phyloP scores from a whole-genome alignment of 2,888 invertebrate genomes.

The Eristalis tenax region DNA sequence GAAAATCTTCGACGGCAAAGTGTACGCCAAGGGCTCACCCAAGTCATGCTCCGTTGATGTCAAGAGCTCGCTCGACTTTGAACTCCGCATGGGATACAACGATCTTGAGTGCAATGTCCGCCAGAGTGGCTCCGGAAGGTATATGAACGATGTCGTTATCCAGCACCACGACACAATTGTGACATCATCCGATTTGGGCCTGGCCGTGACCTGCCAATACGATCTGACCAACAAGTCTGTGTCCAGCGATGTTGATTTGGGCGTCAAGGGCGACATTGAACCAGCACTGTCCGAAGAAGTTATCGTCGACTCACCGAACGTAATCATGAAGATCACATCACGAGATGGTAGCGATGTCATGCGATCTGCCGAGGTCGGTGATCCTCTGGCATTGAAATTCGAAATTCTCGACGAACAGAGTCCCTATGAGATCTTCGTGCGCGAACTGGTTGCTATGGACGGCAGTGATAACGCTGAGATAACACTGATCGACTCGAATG shows the following conservation, averaged over 20 bases:
- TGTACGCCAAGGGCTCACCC: conserved; percentile 96
- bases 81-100: conserved; percentile 94
- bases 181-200: conserved; percentile 94
- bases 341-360: conserved; percentile 91
- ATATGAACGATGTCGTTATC: conserved; percentile 94
- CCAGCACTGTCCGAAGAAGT: conserved; percentile 93
- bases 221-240: conserved; percentile 96
- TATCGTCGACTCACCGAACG: conserved; percentile 96
- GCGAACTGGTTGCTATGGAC: conserved; percentile 96
- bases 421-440: conserved; percentile 97
- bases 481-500: conserved; percentile 93
- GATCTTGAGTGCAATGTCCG: conserved; percentile 96
- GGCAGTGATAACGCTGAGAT: conserved; percentile 96
- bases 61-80: conserved; percentile 93
- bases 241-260: conserved; percentile 93
- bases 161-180: conserved; percentile 97
- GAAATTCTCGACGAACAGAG: conserved; percentile 96
- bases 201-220: conserved; percentile 95
- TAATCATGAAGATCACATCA: conserved; percentile 95
- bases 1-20: conserved; percentile 95
- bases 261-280: conserved; percentile 92
- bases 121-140: conserved; percentile 92
- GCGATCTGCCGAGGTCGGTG: conserved; percentile 94
- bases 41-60: conserved; percentile 96
- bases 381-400: conserved; percentile 94